Evolutionary conservation across 2,113 vertebrate genomes (phyloP), one percentile per base, ranked within the genome.

Genomic region (Raja brachyura): DNA sequence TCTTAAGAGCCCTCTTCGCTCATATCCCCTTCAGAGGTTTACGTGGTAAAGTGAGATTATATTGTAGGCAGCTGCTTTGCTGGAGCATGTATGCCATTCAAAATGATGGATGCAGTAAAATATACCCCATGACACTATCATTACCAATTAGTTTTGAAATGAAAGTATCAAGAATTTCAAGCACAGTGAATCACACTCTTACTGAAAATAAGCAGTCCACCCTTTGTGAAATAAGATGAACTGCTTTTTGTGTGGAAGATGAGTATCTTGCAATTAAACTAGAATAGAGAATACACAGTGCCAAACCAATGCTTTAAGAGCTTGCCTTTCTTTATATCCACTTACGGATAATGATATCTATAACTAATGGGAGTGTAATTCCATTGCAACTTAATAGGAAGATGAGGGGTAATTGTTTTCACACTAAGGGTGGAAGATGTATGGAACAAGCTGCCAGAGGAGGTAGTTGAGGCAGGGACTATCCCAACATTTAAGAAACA

Each of bases 101-200:
- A 85, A 85, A 85, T 85, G 81, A 56, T 13, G 25, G 48, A 85
- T 85, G 20, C 81, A 25, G 54, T 85, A 22, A 59, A 85, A 85
- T 85, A 56, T 85, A 20, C 48, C 22, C 81, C 59, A 5, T 85
- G 48, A 85, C 81, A 59, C 54, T 22, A 85, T 28, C 20, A 61
- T 85, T 59, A 56, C 81, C 59, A 59, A 20, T 85, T 85, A 56
- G 54, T 85, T 39, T 56, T 85, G 54, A 54, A 85, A 28, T 59
- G 22, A 85, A 85, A 59, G 5, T 25, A 85, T 59, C 54, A 20
- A 59, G 20, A 6, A 20, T 59, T 85, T 85, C 22, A 61, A 25
- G 7, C 20, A 61, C 56, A 59, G 81, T 85, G 79, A 54, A 56
- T 54, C 79, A 48, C 54, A 83, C 39, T 56, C 54, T 10, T 61